Base-by-base conservation (phyloP, 2,113 vertebrate species). In the Candoia aspera region DNA sequence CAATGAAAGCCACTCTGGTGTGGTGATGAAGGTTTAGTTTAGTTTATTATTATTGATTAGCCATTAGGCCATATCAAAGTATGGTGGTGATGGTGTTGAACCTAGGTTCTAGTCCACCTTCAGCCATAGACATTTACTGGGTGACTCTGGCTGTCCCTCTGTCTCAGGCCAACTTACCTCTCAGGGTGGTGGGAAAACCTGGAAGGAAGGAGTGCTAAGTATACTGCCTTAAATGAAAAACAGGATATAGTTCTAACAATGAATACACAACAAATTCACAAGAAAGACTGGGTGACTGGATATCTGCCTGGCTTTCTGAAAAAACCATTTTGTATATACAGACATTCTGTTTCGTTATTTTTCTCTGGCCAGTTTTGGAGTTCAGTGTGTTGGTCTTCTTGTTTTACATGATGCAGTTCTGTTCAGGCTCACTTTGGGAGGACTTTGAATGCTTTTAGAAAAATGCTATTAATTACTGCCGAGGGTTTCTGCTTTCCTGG, bases 381-480 rank as follows among this genome's bases (percentile, higher is more conserved):
- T 73, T 33, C 2, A 19, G 8, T 21, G 4, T 46, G 37, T 46
- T 59, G 37, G 58, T 17, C 17, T 12, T 2, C 55, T 59, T 62
- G 29, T 9, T 26, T 46, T 57, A 33, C 26, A 23, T 53, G 37
- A 37, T 90, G 68, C 58, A 15, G 23, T 59, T 54, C 58, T 59
- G 54, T 86, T 88, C 86, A 86, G 33, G 42, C n/a, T 73, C 87
- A 91, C 60, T 91, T 54, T 73, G 86, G 37, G 42, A 73, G 19
- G 86, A 58, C 73, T 86, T 93, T 73, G 53, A 91, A 49, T 29
- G 73, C 86, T 79, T 94, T 55, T 85, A 83, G 54, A 88, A 54
- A 87, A 91, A 88, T 85, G 62, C 29, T 92, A 46, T 92, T 89
- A 90, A 94, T 91, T 92, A 88, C 86, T 86, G 79, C 73, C 37